Evolutionary conservation across 2,888 invertebrate species (phyloP).

Genomic region (Trisateles emortualis): DNA sequence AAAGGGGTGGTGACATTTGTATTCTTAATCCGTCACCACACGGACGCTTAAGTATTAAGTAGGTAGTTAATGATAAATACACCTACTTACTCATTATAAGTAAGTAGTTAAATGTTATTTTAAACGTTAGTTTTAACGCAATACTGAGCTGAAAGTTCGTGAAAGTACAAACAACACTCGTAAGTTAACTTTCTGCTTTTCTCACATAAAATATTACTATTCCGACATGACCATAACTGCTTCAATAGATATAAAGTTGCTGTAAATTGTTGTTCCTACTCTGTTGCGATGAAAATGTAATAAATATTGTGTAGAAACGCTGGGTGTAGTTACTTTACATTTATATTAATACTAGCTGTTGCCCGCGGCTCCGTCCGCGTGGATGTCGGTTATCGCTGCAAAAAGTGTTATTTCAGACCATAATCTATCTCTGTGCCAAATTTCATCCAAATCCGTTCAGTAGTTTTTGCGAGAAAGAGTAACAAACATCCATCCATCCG

Average conservation of each 20-base stretch:
- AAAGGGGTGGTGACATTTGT: too few relatives aligned
- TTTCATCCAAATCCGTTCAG: too few relatives aligned
- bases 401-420: too few relatives aligned
- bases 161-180: constrained; percentile 51
- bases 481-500: too few relatives aligned
- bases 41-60: too few relatives aligned
- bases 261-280: constrained; percentile 5
- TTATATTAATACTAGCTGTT: not conserved
- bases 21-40: too few relatives aligned
- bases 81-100: not conserved
- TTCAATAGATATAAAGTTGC: constrained; percentile 13
- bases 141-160: constrained; percentile 54
- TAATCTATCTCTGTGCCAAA: too few relatives aligned
- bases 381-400: too few relatives aligned
- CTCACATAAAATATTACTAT: constrained; percentile 52
- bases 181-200: constrained; percentile 53
- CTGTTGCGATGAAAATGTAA: not conserved
- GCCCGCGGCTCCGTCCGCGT: too few relatives aligned
- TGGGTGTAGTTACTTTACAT: not conserved
- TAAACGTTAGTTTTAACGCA: constrained; percentile 9
- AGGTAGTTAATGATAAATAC: not conserved
- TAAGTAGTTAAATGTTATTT: not conserved
- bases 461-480: too few relatives aligned
- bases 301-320: not conserved
- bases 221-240: constrained; percentile 25